A percentile compares a stretch with the other conserved stretches of the same genome.
These are phyloP conservation scores for Drosophila conformis DNA, from an alignment of 2,888 invertebrate genomes.

Conservation along the genomic window DNA sequence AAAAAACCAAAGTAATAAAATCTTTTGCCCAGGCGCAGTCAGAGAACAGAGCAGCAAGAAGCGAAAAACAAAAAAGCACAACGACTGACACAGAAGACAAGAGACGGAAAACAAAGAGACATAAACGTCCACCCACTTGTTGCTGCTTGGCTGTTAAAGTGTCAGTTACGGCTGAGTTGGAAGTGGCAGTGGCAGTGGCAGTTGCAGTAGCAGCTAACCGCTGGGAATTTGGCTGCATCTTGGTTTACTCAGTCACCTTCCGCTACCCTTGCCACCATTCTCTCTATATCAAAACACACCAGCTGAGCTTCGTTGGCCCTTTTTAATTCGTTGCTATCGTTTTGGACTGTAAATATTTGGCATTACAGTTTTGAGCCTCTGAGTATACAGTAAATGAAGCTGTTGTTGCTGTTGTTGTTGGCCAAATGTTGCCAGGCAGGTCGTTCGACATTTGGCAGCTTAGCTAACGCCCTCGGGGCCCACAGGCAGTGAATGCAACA, in stretches of 20 bases:
- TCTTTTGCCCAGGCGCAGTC: constrained; percentile 8
- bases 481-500: constrained; percentile 33
- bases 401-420: constrained; percentile 37
- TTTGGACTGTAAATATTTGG: constrained; percentile 58
- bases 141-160: constrained; percentile 71
- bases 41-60: constrained; percentile 11
- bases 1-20: constrained; percentile 55
- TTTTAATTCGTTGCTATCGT: constrained; percentile 49
- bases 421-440: constrained; percentile 48
- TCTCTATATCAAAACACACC: neutral
- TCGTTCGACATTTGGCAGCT: constrained; percentile 68
- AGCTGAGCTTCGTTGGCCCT: constrained; percentile 31
- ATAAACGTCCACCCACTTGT: constrained; percentile 80
- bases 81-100: constrained; percentile 10
- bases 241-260: constrained; percentile 5
- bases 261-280: no score
- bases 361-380: constrained; percentile 34
- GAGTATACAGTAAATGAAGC: constrained; percentile 44
- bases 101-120: constrained; percentile 72
- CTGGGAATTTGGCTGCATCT: constrained; percentile 53
- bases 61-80: constrained; percentile 1
- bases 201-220: constrained; percentile 26
- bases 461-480: constrained; percentile 58
- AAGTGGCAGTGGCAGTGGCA: constrained; percentile 39
- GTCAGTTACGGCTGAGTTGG: constrained; percentile 69